Conservation (phyloP, 2,888 invertebrate species). For the Carpatolechia fugitivella region DNA sequence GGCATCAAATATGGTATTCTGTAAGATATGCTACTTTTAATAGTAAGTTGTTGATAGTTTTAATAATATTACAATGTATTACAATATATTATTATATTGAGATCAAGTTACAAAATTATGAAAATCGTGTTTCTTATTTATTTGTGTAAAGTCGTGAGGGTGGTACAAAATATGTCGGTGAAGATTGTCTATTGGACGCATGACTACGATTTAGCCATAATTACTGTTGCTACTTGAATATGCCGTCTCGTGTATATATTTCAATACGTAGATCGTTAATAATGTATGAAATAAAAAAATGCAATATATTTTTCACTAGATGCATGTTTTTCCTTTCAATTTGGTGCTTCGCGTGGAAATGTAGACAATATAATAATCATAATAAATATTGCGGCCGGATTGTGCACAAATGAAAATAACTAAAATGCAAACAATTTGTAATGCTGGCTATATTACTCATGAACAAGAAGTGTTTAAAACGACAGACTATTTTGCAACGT, state of each 20-base stretch:
- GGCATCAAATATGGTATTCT: not conserved
- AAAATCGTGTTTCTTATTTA: constrained; percentile 47
- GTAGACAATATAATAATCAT: not conserved
- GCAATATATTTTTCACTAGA: constrained; percentile 43
- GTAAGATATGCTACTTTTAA: constrained; percentile 56
- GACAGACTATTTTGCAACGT: not conserved
- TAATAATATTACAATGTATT: constrained; percentile 62
- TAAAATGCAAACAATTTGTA: not conserved
- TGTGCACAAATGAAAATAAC: not conserved
- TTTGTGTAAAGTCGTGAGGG: constrained; percentile 20
- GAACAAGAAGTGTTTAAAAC: not conserved
- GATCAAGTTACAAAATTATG: constrained; percentile 66
- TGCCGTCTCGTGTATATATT: constrained; percentile 63
- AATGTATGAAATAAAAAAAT: constrained; percentile 30
- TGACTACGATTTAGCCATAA: constrained; percentile 24
- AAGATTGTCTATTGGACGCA: constrained; percentile 31
- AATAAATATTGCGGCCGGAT: not conserved
- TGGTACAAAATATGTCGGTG: constrained; percentile 25
- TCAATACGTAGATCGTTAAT: constrained; percentile 27
- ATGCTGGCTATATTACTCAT: not conserved
- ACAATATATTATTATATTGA: constrained; percentile 21
- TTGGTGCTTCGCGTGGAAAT: constrained; percentile 39
- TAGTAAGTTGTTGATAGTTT: constrained; percentile 78
- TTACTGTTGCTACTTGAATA: constrained; percentile 33
- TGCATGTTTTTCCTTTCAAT: constrained; percentile 37